phyloP scores from a whole-genome alignment of 2,113 vertebrate genomes.

The Pomatostomus ruficeps region DNA sequence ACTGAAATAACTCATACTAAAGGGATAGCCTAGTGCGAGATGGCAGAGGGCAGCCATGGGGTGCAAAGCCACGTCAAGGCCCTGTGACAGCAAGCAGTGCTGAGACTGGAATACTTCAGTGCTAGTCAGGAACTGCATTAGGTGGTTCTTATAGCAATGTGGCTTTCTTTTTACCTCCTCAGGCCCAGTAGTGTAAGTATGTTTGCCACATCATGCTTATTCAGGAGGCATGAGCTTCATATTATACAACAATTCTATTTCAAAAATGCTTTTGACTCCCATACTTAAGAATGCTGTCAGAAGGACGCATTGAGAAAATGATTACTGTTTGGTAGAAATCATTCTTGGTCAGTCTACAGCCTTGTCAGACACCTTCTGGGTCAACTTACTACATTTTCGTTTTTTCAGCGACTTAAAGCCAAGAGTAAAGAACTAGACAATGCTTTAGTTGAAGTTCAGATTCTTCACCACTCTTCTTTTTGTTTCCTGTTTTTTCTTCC shows the following conservation, averaged over 20 bases:
- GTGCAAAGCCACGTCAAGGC: not conserved
- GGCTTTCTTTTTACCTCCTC: not conserved
- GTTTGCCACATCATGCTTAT: not conserved
- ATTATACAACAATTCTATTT: not conserved
- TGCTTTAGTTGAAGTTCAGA: not conserved
- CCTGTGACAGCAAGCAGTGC: not conserved
- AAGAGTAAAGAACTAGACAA: not conserved
- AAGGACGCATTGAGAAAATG: not conserved
- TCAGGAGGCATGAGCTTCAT: not conserved
- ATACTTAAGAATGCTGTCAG: not conserved
- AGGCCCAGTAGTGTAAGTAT: not conserved
- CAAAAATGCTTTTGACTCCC: not conserved
- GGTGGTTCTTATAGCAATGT: not conserved
- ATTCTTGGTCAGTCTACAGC: not conserved
- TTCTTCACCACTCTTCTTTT: not conserved
- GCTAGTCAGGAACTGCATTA: not conserved
- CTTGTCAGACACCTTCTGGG: not conserved
- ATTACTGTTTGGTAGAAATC: not conserved
- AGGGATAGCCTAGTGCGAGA: no score
- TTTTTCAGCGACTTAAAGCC: not conserved
- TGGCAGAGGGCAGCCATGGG: not conserved
- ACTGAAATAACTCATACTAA: not conserved
- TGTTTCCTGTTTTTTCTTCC: not conserved
- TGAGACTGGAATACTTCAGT: not conserved
- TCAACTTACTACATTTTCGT: not conserved